A percentile compares a stretch with the other conserved stretches of the same genome.
Evolutionary conservation across 2,888 invertebrate species (phyloP).

Genomic region (Heteromurus nitidus): DNA sequence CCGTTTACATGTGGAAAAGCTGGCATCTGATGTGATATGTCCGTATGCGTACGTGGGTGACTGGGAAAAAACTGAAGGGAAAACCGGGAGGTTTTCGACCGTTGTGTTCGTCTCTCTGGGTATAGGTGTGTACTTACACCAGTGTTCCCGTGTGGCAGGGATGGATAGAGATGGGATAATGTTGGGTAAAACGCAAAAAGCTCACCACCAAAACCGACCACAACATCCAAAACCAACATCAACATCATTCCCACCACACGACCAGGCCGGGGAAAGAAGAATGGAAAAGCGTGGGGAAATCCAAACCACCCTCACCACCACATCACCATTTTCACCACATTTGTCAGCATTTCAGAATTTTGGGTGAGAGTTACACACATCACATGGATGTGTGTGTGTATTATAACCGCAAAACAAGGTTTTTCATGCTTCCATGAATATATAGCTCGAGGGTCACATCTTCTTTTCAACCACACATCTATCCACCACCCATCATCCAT

Average conservation of each 20-base stretch:
- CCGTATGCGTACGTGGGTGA: not conserved
- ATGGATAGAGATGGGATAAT: too few species aligned
- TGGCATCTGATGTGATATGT: not conserved
- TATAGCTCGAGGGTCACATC: slow-evolving; percentile 48
- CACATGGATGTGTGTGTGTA: not conserved
- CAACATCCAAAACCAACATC: too few species aligned
- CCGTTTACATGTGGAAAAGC: slow-evolving; percentile 28
- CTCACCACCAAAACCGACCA: too few species aligned
- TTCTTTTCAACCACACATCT: slow-evolving; percentile 14
- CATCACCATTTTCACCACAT: slow-evolving; percentile 19
- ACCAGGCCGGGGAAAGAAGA: too few species aligned
- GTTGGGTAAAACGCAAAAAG: slow-evolving; percentile 2
- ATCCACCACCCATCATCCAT: slow-evolving; percentile 19
- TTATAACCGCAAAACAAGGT: not conserved
- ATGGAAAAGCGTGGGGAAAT: not conserved
- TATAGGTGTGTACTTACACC: not conserved
- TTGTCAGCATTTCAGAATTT: slow-evolving; percentile 20
- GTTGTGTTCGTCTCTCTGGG: too few species aligned
- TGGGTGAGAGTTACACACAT: not conserved
- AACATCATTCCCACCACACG: too few species aligned
- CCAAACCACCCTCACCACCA: not conserved
- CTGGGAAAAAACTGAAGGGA: not conserved
- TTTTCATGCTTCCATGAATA: slow-evolving; percentile 1
- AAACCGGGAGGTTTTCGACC: not conserved
- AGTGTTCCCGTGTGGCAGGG: not conserved